Percentiles rank a stretch among this genome's conserved stretches.
Conservation (phyloP, 53 echinoderm and acorn worm species). For the Echinometra lucunter region DNA sequence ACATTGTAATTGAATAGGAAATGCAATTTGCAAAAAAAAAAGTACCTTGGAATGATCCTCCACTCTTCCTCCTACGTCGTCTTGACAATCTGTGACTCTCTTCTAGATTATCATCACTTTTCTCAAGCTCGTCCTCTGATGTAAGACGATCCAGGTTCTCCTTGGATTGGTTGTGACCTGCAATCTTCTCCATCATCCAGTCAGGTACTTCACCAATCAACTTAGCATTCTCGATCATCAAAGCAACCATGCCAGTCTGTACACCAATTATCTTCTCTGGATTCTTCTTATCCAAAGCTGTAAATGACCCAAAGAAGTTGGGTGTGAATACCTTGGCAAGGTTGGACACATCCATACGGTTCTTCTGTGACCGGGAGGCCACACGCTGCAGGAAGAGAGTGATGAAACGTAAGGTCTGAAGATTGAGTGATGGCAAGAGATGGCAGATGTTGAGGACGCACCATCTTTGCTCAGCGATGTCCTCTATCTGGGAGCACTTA, state of each 20-base stretch:
- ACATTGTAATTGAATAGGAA: background rate
- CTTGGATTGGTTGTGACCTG: slow-evolving; percentile 69
- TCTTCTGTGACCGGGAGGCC: slow-evolving; percentile 70
- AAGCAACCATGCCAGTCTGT: slow-evolving; percentile 77
- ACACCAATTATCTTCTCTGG: slow-evolving; percentile 78
- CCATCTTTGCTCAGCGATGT: slow-evolving; percentile 77
- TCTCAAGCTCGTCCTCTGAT: slow-evolving; percentile 97
- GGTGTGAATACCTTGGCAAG: slow-evolving; percentile 87
- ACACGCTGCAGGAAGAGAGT: slow-evolving; percentile 84
- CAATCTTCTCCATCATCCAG: slow-evolving; percentile 76
- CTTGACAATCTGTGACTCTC: slow-evolving; percentile 45
- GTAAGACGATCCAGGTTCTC: slow-evolving; percentile 83
- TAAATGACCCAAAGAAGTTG: slow-evolving; percentile 79
- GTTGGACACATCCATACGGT: slow-evolving; percentile 94
- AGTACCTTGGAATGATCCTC: slow-evolving; percentile 89
- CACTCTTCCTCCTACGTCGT: slow-evolving; percentile 81
- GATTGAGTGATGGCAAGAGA: slow-evolving; percentile 77
- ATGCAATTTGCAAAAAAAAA: background rate
- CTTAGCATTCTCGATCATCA: slow-evolving; percentile 86
- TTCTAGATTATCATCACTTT: slow-evolving; percentile 85
- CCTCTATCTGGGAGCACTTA: slow-evolving; percentile 81
- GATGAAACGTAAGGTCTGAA: slow-evolving; percentile 84
- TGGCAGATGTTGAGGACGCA: slow-evolving; percentile 77
- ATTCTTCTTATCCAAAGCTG: slow-evolving; percentile 73
- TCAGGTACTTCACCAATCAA: slow-evolving; percentile 91